Conservation (phyloP, 2,113 vertebrate genomes). For the Aldabrachelys gigantea region DNA sequence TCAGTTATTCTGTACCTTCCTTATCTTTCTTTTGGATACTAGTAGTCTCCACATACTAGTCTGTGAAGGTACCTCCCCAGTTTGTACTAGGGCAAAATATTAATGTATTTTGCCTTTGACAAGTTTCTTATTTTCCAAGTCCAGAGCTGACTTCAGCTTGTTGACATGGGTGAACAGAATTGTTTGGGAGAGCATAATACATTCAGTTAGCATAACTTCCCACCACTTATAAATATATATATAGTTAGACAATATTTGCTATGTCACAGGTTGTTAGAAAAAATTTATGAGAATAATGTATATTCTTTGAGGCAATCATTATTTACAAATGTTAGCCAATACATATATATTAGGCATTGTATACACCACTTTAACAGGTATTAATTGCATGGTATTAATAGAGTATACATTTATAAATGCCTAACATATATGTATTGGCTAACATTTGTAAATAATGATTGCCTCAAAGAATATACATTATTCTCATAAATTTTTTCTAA, state of each 20-base stretch:
- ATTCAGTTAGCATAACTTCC: not conserved
- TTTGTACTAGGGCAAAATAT: not conserved
- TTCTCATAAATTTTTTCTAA: not conserved
- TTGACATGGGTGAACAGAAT: not conserved
- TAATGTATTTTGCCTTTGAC: not conserved
- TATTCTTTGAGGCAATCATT: not conserved
- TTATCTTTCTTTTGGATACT: no score
- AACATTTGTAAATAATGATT: not conserved
- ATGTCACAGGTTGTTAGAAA: not conserved
- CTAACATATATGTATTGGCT: not conserved
- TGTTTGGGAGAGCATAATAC: not conserved
- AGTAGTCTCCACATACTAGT: no score
- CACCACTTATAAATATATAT: no score
- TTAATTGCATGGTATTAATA: no score
- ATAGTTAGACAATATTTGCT: not conserved
- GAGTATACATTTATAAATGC: no score
- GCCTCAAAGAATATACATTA: not conserved
- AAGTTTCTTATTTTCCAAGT: not conserved
- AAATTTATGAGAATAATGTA: not conserved
- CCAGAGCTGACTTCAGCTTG: not conserved
- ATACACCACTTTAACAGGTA: no score
- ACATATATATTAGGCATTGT: not conserved
- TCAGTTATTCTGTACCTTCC: no score
- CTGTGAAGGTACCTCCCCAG: no score
- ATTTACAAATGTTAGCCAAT: not conserved